Base-by-base conservation (phyloP, 2,888 invertebrate genomes). In the Hemithea aestivaria region DNA sequence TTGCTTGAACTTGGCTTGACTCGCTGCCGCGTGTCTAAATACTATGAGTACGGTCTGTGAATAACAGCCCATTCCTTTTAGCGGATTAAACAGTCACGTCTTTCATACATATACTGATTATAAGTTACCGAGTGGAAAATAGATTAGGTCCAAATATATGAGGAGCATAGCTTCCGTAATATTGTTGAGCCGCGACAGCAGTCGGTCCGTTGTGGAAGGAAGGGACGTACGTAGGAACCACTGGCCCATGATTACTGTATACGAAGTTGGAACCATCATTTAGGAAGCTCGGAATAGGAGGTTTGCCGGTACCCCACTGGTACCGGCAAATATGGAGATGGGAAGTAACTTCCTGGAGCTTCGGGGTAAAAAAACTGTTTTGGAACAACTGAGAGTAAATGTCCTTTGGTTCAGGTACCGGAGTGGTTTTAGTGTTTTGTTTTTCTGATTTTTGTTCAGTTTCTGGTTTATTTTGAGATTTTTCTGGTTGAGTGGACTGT, bases 151-250 rank as follows among this genome's bases (percentile, higher is more conserved):
- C 28, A 10, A 47, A 38, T 27, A 46, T 20, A 23, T 23, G 10
- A 11, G 40, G 36, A 21, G 48, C 38, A 8, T 40, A 40, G 5
- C 46, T 48, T 1, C 42, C 48, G 22, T 33, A 48, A 20, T 31
- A 48, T n/a, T 51, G 46, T 1, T 33, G 29, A 6, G 47, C 12
- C 1, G 48, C 27, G 23, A 28, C 22, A 0, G 35, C 26, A 10
- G 44, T 27, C 1, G 40, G 16, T 2, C 16, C 10, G n/a, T 26
- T 23, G 1, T 46, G 45, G 8, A 41, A 34, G 2, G 42, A 27
- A 10, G 36, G 37, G 10, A 10, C 31, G 30, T 44, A 21, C 1
- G 76, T 58, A 0, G 78, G 67, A 39, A 66, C 71, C 0, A 71
- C 53, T 2, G 78, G 72, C 1, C 62, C 38, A 1, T 55, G 54